Base-by-base conservation (phyloP, 2,888 invertebrate genomes). In the Cheilosia variabilis region DNA sequence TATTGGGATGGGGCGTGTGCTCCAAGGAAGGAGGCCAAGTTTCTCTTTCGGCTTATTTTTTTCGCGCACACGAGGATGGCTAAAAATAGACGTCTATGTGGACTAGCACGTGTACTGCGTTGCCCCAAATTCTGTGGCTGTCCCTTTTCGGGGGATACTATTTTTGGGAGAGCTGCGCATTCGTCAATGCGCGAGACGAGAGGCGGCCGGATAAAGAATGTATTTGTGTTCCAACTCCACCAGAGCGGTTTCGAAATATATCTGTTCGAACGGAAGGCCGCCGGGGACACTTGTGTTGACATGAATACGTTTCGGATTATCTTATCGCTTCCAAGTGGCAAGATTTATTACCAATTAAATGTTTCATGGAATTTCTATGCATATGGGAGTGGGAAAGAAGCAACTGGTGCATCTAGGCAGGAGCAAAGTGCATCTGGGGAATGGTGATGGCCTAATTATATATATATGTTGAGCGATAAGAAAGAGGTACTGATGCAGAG, bases 291-390 rank as follows among this genome's bases (percentile, higher is more conserved):
- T 47, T 79, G 45, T 72, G 69, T 52, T 72, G 81, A 69, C 76
- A 69, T 76, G 31, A 57, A 60, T 81, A 50, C 19, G 37, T 45
- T 72, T 55, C 24, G 68, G 63, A 79, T 75, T 80, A 50, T 79
- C 73, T 84, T 84, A 84, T 84, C 84, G 63, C 84, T 65, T 47
- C 47, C 15, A 34, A 62, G 41, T 41, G 69, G 55, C 43, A 66
- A 84, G 84, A 84, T 84, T 84, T 84, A 84, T 80, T 71, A 80
- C 84, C 84, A 84, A 84, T 84, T 84, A 76, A 84, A 71, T 62
- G 65, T 57, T 75, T 63, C 52, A 43, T 22, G 34, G 73, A 60
- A 45, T 13, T 45, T 31, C 19, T 47, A 65, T 22, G 53, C 34
- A 27, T n/a, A n/a, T 9, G 31, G 15, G 15, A 34, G 22, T 19